A percentile compares a stretch with the other conserved stretches of the same genome.
These are phyloP conservation scores for Tenodera sinensis DNA, from an alignment of 2,888 invertebrate species.

Conservation along the genomic window DNA sequence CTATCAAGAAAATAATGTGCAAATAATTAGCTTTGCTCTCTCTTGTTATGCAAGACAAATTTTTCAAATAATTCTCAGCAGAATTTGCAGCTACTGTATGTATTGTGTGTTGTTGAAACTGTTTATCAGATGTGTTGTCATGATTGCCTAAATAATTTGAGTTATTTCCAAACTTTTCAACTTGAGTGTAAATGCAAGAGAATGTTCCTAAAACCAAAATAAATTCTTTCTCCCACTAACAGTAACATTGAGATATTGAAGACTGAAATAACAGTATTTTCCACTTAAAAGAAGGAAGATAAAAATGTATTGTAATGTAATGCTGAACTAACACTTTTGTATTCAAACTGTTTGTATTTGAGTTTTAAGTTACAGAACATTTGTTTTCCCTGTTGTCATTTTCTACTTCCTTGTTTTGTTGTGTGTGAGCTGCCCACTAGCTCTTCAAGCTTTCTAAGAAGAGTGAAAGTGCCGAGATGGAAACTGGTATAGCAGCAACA, in stretches of 20 bases:
- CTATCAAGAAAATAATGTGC: background rate
- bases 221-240: background rate
- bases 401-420: background rate
- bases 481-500: background rate
- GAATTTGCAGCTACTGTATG: background rate
- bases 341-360: background rate
- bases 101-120: background rate
- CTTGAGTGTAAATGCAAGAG: background rate
- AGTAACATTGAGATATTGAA: background rate
- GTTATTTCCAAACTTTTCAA: background rate
- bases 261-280: background rate
- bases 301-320: background rate
- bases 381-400: background rate
- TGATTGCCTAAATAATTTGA: background rate
- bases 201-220: background rate
- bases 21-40: background rate
- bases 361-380: background rate
- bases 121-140: background rate
- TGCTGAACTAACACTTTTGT: background rate
- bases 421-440: background rate
- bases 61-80: background rate
- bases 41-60: background rate
- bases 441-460: background rate
- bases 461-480: background rate
- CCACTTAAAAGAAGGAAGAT: background rate